phyloP scores from a whole-genome alignment of 2,797 vertebrate genomes.

The Hippopotamyrus pictus region DNA sequence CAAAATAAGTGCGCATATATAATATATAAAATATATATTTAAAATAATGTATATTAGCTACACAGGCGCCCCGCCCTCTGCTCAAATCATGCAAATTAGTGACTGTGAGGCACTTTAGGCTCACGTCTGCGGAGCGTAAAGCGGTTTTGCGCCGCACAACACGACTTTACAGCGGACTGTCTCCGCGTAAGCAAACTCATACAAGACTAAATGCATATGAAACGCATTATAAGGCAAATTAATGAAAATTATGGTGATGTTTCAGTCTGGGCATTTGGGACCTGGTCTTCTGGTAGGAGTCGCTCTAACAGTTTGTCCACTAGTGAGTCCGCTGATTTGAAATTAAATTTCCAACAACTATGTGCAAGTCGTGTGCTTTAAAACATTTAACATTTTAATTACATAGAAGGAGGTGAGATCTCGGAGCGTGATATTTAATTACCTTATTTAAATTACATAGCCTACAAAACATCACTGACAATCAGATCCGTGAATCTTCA shows the following conservation, averaged over 20 bases:
- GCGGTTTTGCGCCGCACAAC: neutral
- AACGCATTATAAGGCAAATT: neutral
- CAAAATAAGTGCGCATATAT: neutral
- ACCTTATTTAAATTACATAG: neutral
- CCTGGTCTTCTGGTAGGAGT: neutral
- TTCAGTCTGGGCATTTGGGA: neutral
- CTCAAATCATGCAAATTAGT: neutral
- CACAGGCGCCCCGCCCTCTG: neutral
- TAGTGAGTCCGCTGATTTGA: neutral
- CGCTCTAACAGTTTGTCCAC: neutral
- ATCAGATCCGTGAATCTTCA: neutral
- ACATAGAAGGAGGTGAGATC: neutral
- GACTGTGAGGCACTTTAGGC: neutral
- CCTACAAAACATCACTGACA: neutral
- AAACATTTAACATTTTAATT: neutral
- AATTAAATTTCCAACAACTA: neutral
- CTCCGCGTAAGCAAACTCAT: neutral
- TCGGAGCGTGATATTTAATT: conserved; percentile 1
- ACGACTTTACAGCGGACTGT: neutral
- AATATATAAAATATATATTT: neutral
- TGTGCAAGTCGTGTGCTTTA: neutral
- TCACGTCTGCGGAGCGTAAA: neutral
- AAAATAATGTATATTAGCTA: neutral
- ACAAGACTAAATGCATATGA: neutral
- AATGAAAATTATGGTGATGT: neutral